phyloP scores from a whole-genome alignment of 2,113 vertebrate species.

The Rostratula benghalensis region DNA sequence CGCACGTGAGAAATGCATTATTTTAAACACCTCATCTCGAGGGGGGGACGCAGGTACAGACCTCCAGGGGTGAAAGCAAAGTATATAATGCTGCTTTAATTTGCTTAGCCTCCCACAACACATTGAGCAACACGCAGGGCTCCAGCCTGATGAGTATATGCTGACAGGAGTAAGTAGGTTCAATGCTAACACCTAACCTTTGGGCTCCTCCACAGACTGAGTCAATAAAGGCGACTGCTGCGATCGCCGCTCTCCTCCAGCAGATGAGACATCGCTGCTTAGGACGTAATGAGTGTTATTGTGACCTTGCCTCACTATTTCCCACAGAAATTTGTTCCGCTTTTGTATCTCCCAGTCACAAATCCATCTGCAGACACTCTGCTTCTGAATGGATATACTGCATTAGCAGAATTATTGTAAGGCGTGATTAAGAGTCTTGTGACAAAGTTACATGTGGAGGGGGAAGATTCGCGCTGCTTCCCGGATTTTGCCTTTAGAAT shows the following conservation, averaged over 20 bases:
- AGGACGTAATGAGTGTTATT: background rate
- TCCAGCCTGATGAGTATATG: background rate
- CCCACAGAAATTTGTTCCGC: conserved; percentile 12
- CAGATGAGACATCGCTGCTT: background rate
- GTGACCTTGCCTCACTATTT: conserved; percentile 46
- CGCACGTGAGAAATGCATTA: accelerated
- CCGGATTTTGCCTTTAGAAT: background rate
- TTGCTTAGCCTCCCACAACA: background rate
- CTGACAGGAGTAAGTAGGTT: background rate
- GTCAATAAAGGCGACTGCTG: background rate
- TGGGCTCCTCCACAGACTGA: background rate
- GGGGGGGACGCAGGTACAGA: background rate
- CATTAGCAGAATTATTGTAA: conserved; percentile 4
- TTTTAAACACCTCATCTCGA: background rate
- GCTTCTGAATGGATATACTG: conserved; percentile 10
- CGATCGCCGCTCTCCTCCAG: background rate
- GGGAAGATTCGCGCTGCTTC: background rate
- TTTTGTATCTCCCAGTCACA: background rate
- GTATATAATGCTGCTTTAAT: background rate
- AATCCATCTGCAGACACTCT: conserved; percentile 15
- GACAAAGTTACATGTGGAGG: conserved; percentile 68
- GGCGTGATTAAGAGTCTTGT: conserved; percentile 65
- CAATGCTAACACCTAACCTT: background rate
- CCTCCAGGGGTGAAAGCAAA: background rate
- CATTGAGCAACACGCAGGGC: background rate